A percentile compares a stretch with the other conserved stretches of the same genome.
Conservation (phyloP, 2,888 invertebrate genomes). For the Mycalesis mineus region DNA sequence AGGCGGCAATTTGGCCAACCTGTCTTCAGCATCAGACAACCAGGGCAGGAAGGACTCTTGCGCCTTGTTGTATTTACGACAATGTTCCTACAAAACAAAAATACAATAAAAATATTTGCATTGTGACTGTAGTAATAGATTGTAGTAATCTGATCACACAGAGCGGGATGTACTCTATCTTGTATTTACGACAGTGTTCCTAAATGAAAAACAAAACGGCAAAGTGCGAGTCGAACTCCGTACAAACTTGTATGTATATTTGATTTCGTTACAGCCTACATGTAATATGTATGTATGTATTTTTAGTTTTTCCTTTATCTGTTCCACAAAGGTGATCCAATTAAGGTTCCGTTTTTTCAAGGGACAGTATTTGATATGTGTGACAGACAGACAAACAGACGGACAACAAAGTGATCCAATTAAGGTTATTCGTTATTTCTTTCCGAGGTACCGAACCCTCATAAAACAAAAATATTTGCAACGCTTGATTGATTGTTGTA, state of each 20-base stretch:
- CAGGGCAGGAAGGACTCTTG: conserved; percentile 92
- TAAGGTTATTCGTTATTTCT: too few relatives aligned
- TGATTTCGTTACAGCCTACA: too few relatives aligned
- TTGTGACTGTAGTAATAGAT: background rate
- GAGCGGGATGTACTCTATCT: conserved; percentile 89
- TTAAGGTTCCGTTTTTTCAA: too few relatives aligned
- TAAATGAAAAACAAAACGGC: conserved; percentile 30
- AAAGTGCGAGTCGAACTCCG: too few relatives aligned
- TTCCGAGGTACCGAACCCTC: too few relatives aligned
- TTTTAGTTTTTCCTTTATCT: too few relatives aligned
- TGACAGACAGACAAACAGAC: too few relatives aligned
- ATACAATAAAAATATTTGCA: background rate
- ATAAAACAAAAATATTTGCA: background rate
- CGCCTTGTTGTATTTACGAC: conserved; percentile 91
- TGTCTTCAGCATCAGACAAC: conserved; percentile 91
- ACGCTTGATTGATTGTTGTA: background rate
- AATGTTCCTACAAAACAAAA: conserved; percentile 82
- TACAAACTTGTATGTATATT: too few relatives aligned
- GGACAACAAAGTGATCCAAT: too few relatives aligned
- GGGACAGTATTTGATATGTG: too few relatives aligned
- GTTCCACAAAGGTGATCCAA: too few relatives aligned
- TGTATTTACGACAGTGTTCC: conserved; percentile 94
- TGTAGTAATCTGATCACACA: conserved; percentile 60
- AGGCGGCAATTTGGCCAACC: conserved; percentile 86
- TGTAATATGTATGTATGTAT: too few relatives aligned